Conservation (phyloP, 2,888 invertebrate genomes). For the Plutella xylostella region DNA sequence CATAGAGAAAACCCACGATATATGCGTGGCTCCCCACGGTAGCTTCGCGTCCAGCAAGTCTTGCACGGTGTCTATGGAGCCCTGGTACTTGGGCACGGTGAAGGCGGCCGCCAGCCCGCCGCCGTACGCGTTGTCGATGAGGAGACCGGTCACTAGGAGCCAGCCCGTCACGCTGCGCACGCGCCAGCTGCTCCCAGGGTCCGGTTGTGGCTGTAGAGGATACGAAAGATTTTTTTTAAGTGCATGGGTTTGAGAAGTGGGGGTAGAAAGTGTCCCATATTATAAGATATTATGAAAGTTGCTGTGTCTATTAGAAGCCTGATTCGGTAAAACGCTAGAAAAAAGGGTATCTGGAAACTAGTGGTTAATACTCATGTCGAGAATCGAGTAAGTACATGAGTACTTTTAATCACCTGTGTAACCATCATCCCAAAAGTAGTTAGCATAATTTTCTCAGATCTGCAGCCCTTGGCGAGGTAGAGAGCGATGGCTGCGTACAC, state of each 20-base stretch:
- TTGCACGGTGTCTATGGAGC: conserved; percentile 71
- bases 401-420: too few species aligned
- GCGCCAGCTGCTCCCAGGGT: conserved; percentile 31
- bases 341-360: too few species aligned
- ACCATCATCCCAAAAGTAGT: conserved; percentile 52
- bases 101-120: conserved; percentile 76
- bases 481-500: conserved; percentile 50
- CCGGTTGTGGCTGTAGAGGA: conserved; percentile 5
- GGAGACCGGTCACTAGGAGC: conserved; percentile 65
- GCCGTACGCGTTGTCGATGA: conserved; percentile 73
- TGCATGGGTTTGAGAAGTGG: too few species aligned
- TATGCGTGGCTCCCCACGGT: conserved; percentile 75
- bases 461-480: conserved; percentile 36
- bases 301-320: too few species aligned
- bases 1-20: conserved; percentile 75
- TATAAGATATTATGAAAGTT: too few species aligned
- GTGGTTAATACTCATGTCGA: too few species aligned
- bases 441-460: conserved; percentile 33
- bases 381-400: too few species aligned
- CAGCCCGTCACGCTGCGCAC: conserved; percentile 56
- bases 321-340: too few species aligned
- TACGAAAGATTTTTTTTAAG: too few species aligned
- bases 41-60: conserved; percentile 70
- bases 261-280: too few species aligned
- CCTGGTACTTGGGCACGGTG: conserved; percentile 74